Evolutionary conservation across 2,888 invertebrate species (phyloP).

Genomic region (Melikaiella ostensackeni): DNA sequence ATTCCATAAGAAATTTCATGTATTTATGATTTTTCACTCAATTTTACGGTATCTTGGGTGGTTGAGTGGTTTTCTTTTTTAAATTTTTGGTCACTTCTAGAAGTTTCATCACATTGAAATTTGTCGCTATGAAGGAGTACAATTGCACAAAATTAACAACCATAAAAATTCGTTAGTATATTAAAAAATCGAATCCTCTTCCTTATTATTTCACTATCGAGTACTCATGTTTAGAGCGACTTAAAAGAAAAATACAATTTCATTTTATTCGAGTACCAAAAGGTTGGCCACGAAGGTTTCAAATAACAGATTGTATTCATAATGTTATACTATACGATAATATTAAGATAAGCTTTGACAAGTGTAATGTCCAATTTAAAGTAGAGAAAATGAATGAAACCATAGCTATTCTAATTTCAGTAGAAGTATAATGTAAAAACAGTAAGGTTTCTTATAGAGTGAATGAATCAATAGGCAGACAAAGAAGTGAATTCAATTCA

Average conservation of each 20-base stretch:
- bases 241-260: neutral
- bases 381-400: neutral
- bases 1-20: slow-evolving; percentile 13
- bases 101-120: neutral
- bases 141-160: neutral
- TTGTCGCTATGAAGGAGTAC: neutral
- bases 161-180: neutral
- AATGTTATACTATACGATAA: slow-evolving; percentile 1
- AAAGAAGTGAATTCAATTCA: neutral
- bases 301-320: slow-evolving; percentile 10
- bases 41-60: slow-evolving; percentile 3
- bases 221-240: neutral
- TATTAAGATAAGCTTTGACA: neutral
- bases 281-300: neutral
- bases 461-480: neutral
- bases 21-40: slow-evolving; percentile 25
- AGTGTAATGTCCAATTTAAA: slow-evolving; percentile 1
- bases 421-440: slow-evolving; percentile 2
- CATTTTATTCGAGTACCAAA: neutral
- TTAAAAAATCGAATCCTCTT: neutral
- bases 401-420: neutral
- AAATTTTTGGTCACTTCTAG: neutral
- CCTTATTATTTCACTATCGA: too few relatives aligned
- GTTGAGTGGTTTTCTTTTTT: neutral
- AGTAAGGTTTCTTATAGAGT: slow-evolving; percentile 16